A percentile compares a stretch with the other conserved stretches of the same genome.
phyloP scores from a whole-genome alignment of 2,888 invertebrate species.

The Zaprionus obscuricornis region DNA sequence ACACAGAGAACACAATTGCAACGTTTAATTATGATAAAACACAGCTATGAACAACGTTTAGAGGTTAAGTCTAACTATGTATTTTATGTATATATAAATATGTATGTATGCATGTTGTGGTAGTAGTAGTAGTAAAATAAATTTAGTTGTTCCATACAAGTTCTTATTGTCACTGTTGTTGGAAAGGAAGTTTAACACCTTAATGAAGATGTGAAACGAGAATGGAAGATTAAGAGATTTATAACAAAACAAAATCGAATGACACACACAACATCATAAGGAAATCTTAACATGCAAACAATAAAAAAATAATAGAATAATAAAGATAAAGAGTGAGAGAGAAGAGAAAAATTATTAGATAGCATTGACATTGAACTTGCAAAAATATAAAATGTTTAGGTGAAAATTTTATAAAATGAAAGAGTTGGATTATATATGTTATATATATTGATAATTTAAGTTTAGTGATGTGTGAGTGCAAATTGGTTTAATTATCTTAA shows the following conservation, averaged over 20 bases:
- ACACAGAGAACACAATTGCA: conserved; percentile 82
- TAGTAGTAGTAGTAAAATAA: conserved; percentile 4
- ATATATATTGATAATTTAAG: conserved; percentile 2
- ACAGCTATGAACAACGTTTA: conserved; percentile 71
- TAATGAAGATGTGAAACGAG: conserved; percentile 25
- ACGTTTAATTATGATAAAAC: conserved; percentile 78
- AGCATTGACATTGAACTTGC: conserved; percentile 57
- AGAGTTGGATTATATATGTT: conserved; percentile 36
- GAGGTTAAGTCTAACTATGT: too few relatives aligned
- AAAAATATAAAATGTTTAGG: conserved; percentile 42
- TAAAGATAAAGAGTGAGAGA: conserved; percentile 6
- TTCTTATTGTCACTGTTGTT: conserved; percentile 26
- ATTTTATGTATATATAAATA: too few relatives aligned
- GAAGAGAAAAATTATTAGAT: conserved; percentile 14
- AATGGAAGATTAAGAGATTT: conserved; percentile 7
- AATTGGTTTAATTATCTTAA: conserved; percentile 36
- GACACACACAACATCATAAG: conserved; percentile 47
- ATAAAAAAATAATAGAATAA: too few relatives aligned
- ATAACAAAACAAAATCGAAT: conserved; percentile 15
- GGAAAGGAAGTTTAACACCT: conserved; percentile 31
- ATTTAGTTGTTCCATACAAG: conserved; percentile 9
- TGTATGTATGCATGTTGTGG: too few relatives aligned
- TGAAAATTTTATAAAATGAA: conserved; percentile 23
- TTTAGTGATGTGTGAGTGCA: conserved; percentile 16
- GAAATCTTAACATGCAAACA: conserved; percentile 56